Evolutionary conservation across 2,888 invertebrate species (phyloP).

Genomic region (Troides oblongomaculatus): DNA sequence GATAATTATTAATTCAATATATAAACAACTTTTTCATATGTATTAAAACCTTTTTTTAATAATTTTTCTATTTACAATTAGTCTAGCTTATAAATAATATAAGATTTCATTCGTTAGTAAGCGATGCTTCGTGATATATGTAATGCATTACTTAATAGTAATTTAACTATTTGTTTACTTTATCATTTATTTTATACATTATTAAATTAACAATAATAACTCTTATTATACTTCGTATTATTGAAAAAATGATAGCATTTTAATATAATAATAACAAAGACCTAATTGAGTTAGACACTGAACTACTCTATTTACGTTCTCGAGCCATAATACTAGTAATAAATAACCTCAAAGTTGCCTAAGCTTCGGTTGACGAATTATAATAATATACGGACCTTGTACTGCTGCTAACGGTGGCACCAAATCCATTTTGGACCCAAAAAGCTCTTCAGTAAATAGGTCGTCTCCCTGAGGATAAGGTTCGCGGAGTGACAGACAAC

Average conservation of each 20-base stretch:
- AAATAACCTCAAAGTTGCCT: constrained; percentile 12
- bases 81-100: too few species aligned
- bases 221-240: too few species aligned
- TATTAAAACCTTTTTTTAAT: too few species aligned
- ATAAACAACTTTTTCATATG: too few species aligned
- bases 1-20: too few species aligned
- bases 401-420: constrained; percentile 49
- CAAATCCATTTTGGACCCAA: constrained; percentile 49
- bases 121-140: too few species aligned
- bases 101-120: too few species aligned
- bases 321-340: not conserved
- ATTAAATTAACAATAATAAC: too few species aligned
- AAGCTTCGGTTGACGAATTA: not conserved
- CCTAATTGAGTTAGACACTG: not conserved
- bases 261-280: not conserved
- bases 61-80: too few species aligned
- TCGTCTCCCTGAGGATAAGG: constrained; percentile 38
- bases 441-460: constrained; percentile 30
- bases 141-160: too few species aligned
- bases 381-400: constrained; percentile 44
- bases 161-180: too few species aligned
- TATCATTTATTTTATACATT: too few species aligned
- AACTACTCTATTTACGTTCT: constrained; percentile 7
- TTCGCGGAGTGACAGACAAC: constrained; percentile 40
- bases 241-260: not conserved